Percentiles rank a stretch among this genome's conserved stretches.
Evolutionary conservation across 2,888 invertebrate species (phyloP).

Genomic region (Tenthredo distinguenda): DNA sequence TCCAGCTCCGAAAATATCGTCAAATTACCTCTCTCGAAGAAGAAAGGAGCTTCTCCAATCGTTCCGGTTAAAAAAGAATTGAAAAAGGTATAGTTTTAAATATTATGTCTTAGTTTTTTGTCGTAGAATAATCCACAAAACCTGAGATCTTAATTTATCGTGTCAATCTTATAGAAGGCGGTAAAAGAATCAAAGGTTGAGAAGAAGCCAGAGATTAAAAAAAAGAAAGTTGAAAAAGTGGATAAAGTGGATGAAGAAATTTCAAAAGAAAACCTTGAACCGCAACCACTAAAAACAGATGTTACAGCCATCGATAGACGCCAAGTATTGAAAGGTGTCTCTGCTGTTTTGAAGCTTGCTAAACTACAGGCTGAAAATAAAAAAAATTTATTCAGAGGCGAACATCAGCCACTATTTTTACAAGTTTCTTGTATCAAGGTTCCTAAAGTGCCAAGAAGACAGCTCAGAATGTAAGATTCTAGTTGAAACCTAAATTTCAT

Average conservation of each 20-base stretch:
- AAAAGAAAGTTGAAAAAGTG: background rate
- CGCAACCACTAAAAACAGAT: background rate
- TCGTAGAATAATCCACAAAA: background rate
- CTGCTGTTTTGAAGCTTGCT: constrained; percentile 73
- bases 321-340: constrained; percentile 71
- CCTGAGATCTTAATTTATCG: too few species aligned
- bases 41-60: background rate
- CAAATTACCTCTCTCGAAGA: constrained; percentile 14
- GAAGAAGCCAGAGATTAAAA: background rate
- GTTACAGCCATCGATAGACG: constrained; percentile 51
- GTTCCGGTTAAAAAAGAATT: background rate
- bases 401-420: constrained; percentile 80
- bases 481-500: constrained; percentile 37
- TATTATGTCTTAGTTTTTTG: background rate
- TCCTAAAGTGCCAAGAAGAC: constrained; percentile 81
- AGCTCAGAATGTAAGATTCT: constrained; percentile 83
- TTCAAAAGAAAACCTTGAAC: background rate
- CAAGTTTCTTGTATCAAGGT: constrained; percentile 84
- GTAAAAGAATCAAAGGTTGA: background rate
- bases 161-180: background rate
- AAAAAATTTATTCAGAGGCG: constrained; percentile 80
- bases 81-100: background rate
- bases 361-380: constrained; percentile 70
- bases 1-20: background rate
- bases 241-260: background rate